phyloP scores from a whole-genome alignment of 2,113 vertebrate genomes.

The Cacatua alba region DNA sequence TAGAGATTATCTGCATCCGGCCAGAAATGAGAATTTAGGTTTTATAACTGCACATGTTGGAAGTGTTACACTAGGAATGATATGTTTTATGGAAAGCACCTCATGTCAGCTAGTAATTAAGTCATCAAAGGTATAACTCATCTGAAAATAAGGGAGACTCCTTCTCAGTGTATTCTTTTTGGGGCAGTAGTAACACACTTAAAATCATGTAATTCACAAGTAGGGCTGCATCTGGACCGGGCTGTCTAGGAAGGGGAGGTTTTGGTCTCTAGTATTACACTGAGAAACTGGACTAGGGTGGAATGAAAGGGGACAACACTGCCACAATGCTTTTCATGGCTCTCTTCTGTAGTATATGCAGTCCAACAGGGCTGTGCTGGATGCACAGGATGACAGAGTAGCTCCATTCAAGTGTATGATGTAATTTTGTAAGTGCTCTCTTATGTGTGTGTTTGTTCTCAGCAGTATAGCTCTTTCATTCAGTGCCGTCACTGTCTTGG shows the following conservation, averaged over 20 bases:
- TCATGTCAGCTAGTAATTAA: not conserved
- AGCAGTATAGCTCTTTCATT: not conserved
- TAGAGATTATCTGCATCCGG: not conserved
- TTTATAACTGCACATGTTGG: not conserved
- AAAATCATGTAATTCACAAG: not conserved
- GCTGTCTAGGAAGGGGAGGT: not conserved
- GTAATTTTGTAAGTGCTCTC: not conserved
- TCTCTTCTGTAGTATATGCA: not conserved
- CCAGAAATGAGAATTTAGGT: not conserved
- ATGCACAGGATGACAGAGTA: not conserved
- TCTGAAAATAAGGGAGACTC: not conserved
- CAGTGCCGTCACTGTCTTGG: not conserved
- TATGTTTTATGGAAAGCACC: not conserved
- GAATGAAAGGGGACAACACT: not conserved
- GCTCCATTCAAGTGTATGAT: not conserved
- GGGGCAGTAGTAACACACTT: not conserved
- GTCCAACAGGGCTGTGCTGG: not conserved
- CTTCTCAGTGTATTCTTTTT: not conserved
- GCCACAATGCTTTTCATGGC: not conserved
- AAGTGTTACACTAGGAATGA: not conserved
- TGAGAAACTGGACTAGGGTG: not conserved
- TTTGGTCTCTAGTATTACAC: not conserved
- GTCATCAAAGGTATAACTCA: not conserved
- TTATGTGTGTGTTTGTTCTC: slow-evolving; percentile 8
- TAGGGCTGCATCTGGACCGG: not conserved